Evolutionary conservation across 2,888 invertebrate species (phyloP).

Genomic region (Pteria penguin): DNA sequence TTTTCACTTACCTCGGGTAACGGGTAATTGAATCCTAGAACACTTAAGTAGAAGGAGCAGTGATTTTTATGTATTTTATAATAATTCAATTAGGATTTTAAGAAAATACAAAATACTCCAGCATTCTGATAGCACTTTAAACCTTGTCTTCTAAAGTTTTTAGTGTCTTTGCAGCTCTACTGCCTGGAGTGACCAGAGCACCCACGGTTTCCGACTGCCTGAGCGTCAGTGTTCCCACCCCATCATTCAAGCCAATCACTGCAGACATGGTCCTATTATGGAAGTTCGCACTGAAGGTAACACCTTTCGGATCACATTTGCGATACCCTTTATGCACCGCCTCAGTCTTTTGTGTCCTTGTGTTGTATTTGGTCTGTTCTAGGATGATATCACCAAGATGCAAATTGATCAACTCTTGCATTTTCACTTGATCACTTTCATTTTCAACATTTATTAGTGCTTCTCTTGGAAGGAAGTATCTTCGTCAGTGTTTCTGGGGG

Average conservation of each 20-base stretch:
- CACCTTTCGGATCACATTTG: conserved; percentile 9
- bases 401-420: background rate
- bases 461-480: conserved; percentile 2
- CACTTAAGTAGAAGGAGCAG: too few relatives aligned
- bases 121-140: too few relatives aligned
- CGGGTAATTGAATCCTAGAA: too few relatives aligned
- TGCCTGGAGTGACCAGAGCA: background rate
- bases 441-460: background rate
- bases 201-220: conserved; percentile 5
- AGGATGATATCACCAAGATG: too few relatives aligned
- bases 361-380: background rate
- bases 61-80: too few relatives aligned
- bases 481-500: background rate
- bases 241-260: conserved; percentile 3
- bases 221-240: background rate
- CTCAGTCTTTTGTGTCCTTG: conserved; percentile 1
- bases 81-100: too few relatives aligned
- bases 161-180: background rate
- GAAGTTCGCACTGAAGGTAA: conserved; percentile 1
- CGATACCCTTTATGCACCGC: conserved; percentile 6
- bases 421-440: background rate
- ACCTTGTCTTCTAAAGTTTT: too few relatives aligned
- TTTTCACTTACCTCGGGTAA: too few relatives aligned
- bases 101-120: too few relatives aligned
- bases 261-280: background rate